These are phyloP conservation scores for Cathartes aura DNA, from an alignment of 2,113 vertebrate species.

Conservation along the genomic window DNA sequence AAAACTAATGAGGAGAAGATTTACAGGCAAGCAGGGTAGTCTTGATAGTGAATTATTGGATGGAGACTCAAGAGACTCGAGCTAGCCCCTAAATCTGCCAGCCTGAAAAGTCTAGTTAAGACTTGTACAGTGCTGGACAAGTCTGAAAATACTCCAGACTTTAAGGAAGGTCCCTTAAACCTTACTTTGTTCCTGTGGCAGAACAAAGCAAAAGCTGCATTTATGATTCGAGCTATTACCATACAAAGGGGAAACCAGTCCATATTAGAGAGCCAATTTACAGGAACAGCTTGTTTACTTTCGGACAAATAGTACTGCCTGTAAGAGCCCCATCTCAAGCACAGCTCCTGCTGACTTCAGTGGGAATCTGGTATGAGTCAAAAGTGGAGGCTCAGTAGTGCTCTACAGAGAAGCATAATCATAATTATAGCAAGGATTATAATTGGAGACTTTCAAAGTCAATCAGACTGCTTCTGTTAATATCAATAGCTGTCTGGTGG, in stretches of 20 bases:
- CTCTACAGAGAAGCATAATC: neutral
- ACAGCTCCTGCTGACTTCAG: slow-evolving; percentile 52
- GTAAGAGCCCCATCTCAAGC: neutral
- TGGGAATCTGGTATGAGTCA: slow-evolving; percentile 46
- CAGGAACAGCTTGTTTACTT: slow-evolving; percentile 47
- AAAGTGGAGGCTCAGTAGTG: slow-evolving; percentile 35
- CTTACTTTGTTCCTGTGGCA: neutral
- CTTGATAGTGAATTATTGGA: neutral
- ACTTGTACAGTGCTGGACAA: neutral
- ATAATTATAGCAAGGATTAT: neutral
- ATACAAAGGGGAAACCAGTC: neutral
- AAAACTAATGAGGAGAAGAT: slow-evolving; percentile 2
- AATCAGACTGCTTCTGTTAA: slow-evolving; percentile 40
- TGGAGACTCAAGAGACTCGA: neutral
- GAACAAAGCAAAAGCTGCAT: neutral
- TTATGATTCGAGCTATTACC: neutral
- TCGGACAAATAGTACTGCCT: neutral
- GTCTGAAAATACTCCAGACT: neutral
- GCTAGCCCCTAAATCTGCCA: neutral
- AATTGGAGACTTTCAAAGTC: slow-evolving; percentile 49
- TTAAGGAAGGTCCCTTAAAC: neutral
- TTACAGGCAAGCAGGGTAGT: neutral
- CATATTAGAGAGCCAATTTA: slow-evolving; percentile 1
- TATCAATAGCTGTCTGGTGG: slow-evolving; percentile 14
- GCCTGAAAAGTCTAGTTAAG: neutral